Evolutionary conservation across 2,113 vertebrate genomes (phyloP), one percentile per base, ranked within the genome.

Genomic region (Bostrychus sinensis): DNA sequence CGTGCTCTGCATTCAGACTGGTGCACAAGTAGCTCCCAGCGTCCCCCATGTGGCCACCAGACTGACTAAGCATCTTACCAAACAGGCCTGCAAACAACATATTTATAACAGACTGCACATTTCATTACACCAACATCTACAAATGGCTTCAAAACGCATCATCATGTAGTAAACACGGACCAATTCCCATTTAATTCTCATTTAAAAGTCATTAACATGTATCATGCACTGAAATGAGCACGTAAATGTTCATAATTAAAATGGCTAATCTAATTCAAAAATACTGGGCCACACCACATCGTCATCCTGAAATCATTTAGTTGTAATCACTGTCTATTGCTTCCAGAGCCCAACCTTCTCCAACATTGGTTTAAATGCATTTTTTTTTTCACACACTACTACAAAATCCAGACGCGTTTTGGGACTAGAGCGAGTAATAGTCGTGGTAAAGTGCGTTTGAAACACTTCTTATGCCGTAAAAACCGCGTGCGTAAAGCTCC

Each of bases 401-500:
- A 8, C 30, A 5, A 32, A 7, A 3, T 32, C 30, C 30, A 32
- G 8, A 8, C 28, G 3, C 7, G 28, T 7, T 3, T 30, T 30
- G 3, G 28, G 4, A 30, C 28, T 4, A 30, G 28, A 30, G 28
- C 28, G 7, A 30, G 7, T 32, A 32, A 2, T 7, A 32, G 5
- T 7, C 3, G 30, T 32, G 30, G 8, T 32, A 32, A 32, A 32
- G 30, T 32, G 30, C 30, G 8, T 32, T 25, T 8, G 2, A 46
- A 63, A 62, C 1, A 39, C 25, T 28, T 56, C 74, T 56, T 50
- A 8, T 54, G 61, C 68, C 38, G 59, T 62, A 51, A 51, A 63
- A 53, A 34, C 36, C 26, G 65, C 45, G 54, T 71, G 84, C 63
- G 36, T 60, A 60, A 53, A 37, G 54, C 63, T 65, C 5, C 17